phyloP scores from a whole-genome alignment of 2,888 invertebrate species.

The Brenthis hecate region DNA sequence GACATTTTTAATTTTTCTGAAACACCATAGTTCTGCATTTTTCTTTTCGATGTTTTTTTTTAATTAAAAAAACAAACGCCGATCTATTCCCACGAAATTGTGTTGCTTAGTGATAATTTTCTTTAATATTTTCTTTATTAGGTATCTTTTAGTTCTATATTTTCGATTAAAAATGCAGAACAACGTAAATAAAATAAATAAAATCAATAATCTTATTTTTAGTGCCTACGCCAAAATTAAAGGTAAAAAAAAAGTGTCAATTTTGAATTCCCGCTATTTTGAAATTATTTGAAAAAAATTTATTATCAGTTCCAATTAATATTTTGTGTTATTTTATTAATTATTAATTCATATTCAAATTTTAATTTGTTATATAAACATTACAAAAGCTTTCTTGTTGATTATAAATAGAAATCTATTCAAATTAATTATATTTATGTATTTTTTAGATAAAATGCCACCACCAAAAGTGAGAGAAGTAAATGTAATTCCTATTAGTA shows the following conservation, averaged over 20 bases:
- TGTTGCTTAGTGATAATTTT: neutral
- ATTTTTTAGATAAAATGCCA: conserved; percentile 39
- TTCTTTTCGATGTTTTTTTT: conserved; percentile 63
- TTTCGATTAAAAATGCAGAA: conserved; percentile 3
- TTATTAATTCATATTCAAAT: neutral
- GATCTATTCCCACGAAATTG: conserved; percentile 52
- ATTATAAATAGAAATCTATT: too few relatives aligned
- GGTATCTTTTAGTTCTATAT: neutral
- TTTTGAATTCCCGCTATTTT: conserved; percentile 60
- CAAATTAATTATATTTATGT: neutral
- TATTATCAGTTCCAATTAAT: neutral
- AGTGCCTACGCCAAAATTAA: conserved; percentile 47
- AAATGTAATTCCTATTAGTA: conserved; percentile 49
- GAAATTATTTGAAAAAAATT: conserved; percentile 37
- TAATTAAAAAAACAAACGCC: conserved; percentile 73
- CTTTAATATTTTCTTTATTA: neutral
- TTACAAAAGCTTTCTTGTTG: too few relatives aligned
- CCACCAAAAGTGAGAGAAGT: conserved; percentile 48
- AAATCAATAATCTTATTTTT: conserved; percentile 27
- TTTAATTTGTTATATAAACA: neutral
- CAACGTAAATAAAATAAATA: conserved; percentile 23
- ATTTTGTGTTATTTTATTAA: conserved; percentile 1
- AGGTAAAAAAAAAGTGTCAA: conserved; percentile 64
- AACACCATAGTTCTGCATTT: conserved; percentile 59
- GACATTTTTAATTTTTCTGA: conserved; percentile 55